Evolutionary conservation across 2,113 vertebrate genomes (phyloP), one percentile per base, ranked within the genome.

Genomic region (Calyptomena viridis): DNA sequence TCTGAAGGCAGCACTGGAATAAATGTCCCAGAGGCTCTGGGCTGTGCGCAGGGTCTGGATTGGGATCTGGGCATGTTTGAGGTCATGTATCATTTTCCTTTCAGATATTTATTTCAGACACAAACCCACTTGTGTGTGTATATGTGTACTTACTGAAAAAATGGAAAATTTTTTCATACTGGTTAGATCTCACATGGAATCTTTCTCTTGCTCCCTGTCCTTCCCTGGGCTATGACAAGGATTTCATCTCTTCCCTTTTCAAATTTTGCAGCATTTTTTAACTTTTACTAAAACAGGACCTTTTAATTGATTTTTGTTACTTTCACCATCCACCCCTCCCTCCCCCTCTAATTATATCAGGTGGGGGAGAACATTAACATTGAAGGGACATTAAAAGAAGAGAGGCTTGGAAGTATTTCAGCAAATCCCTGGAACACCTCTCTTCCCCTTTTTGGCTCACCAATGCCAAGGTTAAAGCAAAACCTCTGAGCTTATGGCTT

Each of bases 1-100:
- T 55, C 42, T 39, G 37, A 50, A 78, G 58, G 21, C 62, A 72
- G 33, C 10, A 1, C 53, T 85, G 46, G 42, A 67, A 55, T 82
- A 68, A 78, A 56, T n/a, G 49, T 15, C 21, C 42, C 42, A 60
- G 46, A 67, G 59, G 33, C 55, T 68, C 49, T 46, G 58, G 28
- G 78, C n/a, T 0, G 0, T 14, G 60, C 46, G 18, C 24, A 53
- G 42, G 20, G 28, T 52, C 75, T 85, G 71, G 24, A 5, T 0
- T 64, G 40, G 46, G 63, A 14, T 89, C 80, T 40, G 24, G 22
- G 13, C 40, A 39, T 79, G 33, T 40, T 40, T 53, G 31, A 79
- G 21, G 37, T 40, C 30, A 31, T 0, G 0, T 49, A 10, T 12
- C 1, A 2, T 59, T 84, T 94, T 75, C 0, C 4, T 64, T 67